phyloP scores from a whole-genome alignment of 2,888 invertebrate species.

The Embidobia sp. region DNA sequence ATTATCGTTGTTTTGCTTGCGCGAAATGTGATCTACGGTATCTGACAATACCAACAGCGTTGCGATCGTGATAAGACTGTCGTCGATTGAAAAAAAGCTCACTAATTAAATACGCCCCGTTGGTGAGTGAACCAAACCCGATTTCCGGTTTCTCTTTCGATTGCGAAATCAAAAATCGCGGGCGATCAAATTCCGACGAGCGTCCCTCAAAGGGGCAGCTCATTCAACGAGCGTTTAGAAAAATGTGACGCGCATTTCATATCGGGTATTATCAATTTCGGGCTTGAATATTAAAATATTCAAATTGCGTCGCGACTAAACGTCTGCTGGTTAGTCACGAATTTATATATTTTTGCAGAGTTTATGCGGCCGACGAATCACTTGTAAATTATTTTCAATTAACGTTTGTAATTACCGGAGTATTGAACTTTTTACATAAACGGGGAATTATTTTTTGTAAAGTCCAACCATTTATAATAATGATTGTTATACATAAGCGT shows the following conservation, averaged over 20 bases:
- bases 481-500: too few species aligned
- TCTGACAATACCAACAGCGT: slow-evolving; percentile 49
- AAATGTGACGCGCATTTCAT: slow-evolving; percentile 27
- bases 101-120: slow-evolving; percentile 49
- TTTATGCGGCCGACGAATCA: too few species aligned
- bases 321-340: slow-evolving; percentile 26
- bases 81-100: slow-evolving; percentile 27
- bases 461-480: too few species aligned
- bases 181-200: not conserved
- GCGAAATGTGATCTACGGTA: slow-evolving; percentile 52
- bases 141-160: slow-evolving; percentile 12
- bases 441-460: too few species aligned
- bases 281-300: slow-evolving; percentile 49
- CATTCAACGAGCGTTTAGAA: too few species aligned
- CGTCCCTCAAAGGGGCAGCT: too few species aligned
- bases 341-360: slow-evolving; percentile 42
- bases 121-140: too few species aligned
- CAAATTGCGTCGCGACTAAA: too few species aligned
- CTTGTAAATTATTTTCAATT: too few species aligned
- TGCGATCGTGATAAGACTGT: slow-evolving; percentile 18
- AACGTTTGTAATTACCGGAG: too few species aligned
- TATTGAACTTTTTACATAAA: too few species aligned
- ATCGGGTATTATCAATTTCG: slow-evolving; percentile 21
- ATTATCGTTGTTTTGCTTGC: slow-evolving; percentile 56
- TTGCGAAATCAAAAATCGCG: not conserved